These are phyloP conservation scores for Pachyrhynchus sulphureomaculatus DNA, from an alignment of 1,140 invertebrate genomes.

Conservation along the genomic window DNA sequence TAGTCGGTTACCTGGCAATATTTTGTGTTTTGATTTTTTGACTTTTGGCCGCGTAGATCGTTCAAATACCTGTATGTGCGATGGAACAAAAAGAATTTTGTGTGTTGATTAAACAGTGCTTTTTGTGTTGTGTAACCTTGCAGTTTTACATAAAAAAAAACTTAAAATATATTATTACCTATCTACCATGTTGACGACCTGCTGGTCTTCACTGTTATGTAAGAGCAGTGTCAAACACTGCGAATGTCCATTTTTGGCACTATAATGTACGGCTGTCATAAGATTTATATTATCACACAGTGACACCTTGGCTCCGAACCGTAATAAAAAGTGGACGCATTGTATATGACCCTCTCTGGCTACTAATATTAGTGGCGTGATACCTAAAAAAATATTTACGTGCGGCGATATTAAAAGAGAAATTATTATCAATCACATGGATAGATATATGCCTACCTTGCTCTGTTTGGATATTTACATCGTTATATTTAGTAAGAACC, in stretches of 20 bases:
- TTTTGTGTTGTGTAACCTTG: no score
- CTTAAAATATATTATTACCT: no score
- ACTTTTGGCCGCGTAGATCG: no score
- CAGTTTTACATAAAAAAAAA: no score
- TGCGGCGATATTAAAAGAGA: no score
- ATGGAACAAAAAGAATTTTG: no score
- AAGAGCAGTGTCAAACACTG: conserved; percentile 58
- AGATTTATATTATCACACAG: conserved; percentile 53
- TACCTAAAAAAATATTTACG: conserved; percentile 19
- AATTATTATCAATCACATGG: no score
- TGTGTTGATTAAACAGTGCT: no score
- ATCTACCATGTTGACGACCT: conserved; percentile 56
- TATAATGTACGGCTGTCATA: conserved; percentile 63
- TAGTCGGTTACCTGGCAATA: no score
- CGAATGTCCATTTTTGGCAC: conserved; percentile 62
- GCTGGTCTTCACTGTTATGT: conserved; percentile 56
- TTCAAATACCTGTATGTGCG: no score
- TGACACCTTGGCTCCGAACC: conserved; percentile 55
- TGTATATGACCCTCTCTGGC: conserved; percentile 58
- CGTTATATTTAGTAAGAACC: conserved; percentile 35
- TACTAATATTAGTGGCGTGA: conserved; percentile 63
- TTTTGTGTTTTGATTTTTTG: no score
- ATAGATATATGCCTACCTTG: no score
- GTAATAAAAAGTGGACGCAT: conserved; percentile 57
- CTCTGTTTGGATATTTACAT: conserved; percentile 37